A percentile compares a stretch with the other conserved stretches of the same genome.
Conservation (phyloP, 2,113 vertebrate genomes). For the Pionites leucogaster region DNA sequence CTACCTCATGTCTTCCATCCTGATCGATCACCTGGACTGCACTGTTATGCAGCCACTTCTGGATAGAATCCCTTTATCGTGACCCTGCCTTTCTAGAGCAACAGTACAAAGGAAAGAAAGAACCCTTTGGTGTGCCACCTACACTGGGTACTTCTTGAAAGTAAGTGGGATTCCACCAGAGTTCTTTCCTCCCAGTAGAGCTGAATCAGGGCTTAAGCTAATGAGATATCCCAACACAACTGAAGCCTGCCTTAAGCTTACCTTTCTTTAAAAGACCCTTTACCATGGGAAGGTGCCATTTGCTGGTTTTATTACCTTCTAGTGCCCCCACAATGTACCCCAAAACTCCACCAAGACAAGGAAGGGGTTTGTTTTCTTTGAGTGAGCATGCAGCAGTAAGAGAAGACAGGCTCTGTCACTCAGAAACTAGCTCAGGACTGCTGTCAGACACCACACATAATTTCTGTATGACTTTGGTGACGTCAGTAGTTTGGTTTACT, state of each 20-base stretch:
- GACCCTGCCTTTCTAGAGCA: neutral
- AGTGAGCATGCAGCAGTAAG: neutral
- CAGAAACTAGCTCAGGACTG: neutral
- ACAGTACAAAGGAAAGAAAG: neutral
- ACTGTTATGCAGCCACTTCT: neutral
- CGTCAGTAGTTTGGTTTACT: neutral
- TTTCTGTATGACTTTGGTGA: neutral
- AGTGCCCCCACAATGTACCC: neutral
- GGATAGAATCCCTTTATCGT: neutral
- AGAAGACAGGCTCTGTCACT: neutral
- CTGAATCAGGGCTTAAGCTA: neutral
- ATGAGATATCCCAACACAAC: neutral
- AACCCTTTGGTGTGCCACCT: neutral
- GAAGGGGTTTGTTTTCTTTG: neutral
- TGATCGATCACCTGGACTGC: neutral
- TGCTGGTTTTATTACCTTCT: neutral
- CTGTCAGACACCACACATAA: accelerated
- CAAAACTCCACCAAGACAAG: neutral
- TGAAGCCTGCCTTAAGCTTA: neutral
- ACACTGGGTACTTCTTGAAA: neutral
- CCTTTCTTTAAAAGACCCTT: neutral
- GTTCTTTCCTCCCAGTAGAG: neutral
- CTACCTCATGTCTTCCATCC: neutral
- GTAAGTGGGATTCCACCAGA: neutral
- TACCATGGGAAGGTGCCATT: neutral